Evolutionary conservation across 2,888 invertebrate genomes (phyloP), one percentile per base, ranked within the genome.

Genomic region (Anagyrus pseudococci): DNA sequence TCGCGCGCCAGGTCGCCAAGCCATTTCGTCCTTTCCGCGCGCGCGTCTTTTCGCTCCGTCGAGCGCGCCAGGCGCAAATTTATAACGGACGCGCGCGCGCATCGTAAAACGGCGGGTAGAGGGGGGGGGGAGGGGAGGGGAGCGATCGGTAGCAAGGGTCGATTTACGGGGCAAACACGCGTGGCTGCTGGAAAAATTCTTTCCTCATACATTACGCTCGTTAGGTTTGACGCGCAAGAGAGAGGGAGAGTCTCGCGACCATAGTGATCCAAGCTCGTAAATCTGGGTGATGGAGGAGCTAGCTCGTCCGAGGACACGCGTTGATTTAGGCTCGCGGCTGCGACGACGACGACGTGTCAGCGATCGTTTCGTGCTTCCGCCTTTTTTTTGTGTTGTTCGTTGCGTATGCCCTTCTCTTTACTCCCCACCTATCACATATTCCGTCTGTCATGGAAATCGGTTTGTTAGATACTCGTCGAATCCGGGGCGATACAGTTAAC

Each of bases 151-250:
- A 54, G 41, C 41, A 7, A 22, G 40, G 25, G 22, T n/a, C 48
- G 48, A 60, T 60, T 60, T 54, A 60, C 54, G 60, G 48, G 54
- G 54, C 43, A 54, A 54, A 54, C 54, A 48, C 41, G 33, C 13
- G 33, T 8, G n/a, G n/a, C n/a, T n/a, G n/a, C n/a, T n/a, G 15
- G 33, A 60, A 54, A 60, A 53, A 54, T 54, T 6, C 41, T 33
- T 17, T 33, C 8, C 37, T 33, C 53, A 17, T 59, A 53, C 19
- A 59, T 47, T 59, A 53, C 52, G 37, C 29, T 46, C 53, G 40
- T 53, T 47, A 53, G 13, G 33, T 50, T 58, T 58, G 58, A 53
- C 41, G 46, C 52, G 50, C 33, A 15, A 50, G 49, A 17, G 25
- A 1, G 47, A 44, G 60, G 40, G n/a, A n/a, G n/a, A n/a, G n/a